Evolutionary conservation across 2,888 invertebrate species (phyloP), one percentile per base, ranked within the genome.

Genomic region (Brachyopa scutellaris): DNA sequence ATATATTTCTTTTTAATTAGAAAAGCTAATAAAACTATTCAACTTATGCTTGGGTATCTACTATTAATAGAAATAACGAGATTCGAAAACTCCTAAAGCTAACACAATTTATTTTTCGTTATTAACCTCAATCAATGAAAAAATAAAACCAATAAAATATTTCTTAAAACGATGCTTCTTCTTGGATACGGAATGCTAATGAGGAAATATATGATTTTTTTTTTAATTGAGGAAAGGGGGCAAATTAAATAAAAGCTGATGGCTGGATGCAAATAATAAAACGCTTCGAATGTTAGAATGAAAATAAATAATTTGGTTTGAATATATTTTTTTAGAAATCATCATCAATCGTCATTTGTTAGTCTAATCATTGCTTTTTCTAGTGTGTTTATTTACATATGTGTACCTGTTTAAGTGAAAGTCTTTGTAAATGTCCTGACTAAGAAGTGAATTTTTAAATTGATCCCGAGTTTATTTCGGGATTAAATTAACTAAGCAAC

Each of bases 101-200:
- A 82, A 82, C 82, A 64, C 82, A 64, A 53, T 59, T 57, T 36
- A 51, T 42, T 74, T 70, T 51, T 70, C 42, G 59, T 77, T 61
- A 82, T 77, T 77, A 82, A 77, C 66, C 45, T 59, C 66, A 49
- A 47, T 62, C 31, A 47, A 53, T 19, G 11, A 45, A 15, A 67
- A 7, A 47, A 15, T 1, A 40, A 38, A 45, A 26, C 38, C 31
- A 33, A 31, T 2, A 47, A 21, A 26, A 47, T 51, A 7, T 26
- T 66, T 29, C 3, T 40, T 13, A 29, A 29, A 45, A 59, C n/a
- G 15, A 77, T 77, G 70, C 64, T 78, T 72, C 40, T 59, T 66
- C 61, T 72, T 78, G 73, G 72, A 72, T 49, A 55, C 53, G 77
- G 73, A 83, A 83, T 83, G 83, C 83, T 77, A 83, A 83, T 83